Evolutionary conservation across 2,888 invertebrate genomes (phyloP), one percentile per base, ranked within the genome.

Genomic region (Hedya salicella): DNA sequence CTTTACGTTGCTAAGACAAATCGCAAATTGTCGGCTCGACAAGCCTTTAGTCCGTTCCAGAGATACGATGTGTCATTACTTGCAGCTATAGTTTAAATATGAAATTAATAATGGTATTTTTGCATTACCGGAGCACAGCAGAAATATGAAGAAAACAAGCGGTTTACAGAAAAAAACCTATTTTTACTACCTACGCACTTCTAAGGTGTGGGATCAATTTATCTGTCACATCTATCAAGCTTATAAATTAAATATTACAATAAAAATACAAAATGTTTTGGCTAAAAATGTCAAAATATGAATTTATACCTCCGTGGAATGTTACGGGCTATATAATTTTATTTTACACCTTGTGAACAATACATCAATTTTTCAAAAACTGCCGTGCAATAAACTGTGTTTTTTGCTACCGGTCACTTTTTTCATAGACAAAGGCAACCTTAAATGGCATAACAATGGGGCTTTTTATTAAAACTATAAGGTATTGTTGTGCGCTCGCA

Each of bases 281-380:
- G 84, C 82, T 86, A 75, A 76, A 81, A 81, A 81, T 78, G 88
- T 90, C 89, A 87, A 82, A 87, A 85, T 82, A 89, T 88, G 87
- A 89, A 89, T 82, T 83, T 75, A 77, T 82, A 81, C 81, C 79
- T 78, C 75, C 73, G 78, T 76, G 81, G 77, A 72, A 74, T 74
- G 71, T 73, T 74, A 73, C 25, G 73, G 74, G 80, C 76, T 79
- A 86, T 86, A 85, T 61, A 61, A 66, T 66, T 61, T 66, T 61
- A 86, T 86, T 89, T 88, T 85, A 88, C 85, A 87, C 80, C 78
- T 81, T 70, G 77, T 79, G 82, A 88, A 89, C 87, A 89, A 88
- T 85, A 81, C 78, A 74, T 75, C 79, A 79, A 85, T 86, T 84
- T 87, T 78, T 84, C 79, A 78, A 82, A 84, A 80, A 72, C 71